Conservation (phyloP, 2,888 invertebrate species). For the Calliopum simillimum region DNA sequence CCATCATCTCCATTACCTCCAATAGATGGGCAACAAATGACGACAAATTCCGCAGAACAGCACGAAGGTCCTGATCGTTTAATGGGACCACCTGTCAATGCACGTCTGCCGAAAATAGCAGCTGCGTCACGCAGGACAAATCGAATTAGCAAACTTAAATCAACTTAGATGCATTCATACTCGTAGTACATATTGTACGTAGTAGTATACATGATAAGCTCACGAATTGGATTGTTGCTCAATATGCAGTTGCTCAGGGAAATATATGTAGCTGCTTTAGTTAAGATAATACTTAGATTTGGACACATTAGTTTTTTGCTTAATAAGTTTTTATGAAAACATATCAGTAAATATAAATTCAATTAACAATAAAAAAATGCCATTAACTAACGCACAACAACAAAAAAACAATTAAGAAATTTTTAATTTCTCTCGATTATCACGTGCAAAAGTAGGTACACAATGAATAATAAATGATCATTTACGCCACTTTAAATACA, state of each 20-base stretch:
- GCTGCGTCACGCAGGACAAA: constrained; percentile 33
- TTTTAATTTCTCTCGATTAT: no score
- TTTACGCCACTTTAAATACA: no score
- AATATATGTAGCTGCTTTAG: constrained; percentile 40
- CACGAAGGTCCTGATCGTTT: constrained; percentile 59
- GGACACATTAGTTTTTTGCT: background rate
- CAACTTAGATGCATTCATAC: constrained; percentile 5
- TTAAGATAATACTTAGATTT: constrained; percentile 22
- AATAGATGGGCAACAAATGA: constrained; percentile 51
- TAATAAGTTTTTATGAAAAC: no score
- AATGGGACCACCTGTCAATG: constrained; percentile 65
- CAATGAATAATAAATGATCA: no score
- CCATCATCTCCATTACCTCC: constrained; percentile 64
- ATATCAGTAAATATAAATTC: no score
- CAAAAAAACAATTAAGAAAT: no score
- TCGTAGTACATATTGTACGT: no score
- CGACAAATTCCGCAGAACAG: constrained; percentile 43
- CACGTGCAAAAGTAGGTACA: no score
- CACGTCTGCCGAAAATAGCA: constrained; percentile 60
- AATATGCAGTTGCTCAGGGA: constrained; percentile 43
- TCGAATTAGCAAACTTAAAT: constrained; percentile 33
- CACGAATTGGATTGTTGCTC: constrained; percentile 4
- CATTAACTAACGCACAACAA: constrained; percentile 8
- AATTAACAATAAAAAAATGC: background rate
- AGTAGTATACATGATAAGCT: background rate